phyloP scores from a whole-genome alignment of 2,797 vertebrate species.

The Acipenser transmontanus region DNA sequence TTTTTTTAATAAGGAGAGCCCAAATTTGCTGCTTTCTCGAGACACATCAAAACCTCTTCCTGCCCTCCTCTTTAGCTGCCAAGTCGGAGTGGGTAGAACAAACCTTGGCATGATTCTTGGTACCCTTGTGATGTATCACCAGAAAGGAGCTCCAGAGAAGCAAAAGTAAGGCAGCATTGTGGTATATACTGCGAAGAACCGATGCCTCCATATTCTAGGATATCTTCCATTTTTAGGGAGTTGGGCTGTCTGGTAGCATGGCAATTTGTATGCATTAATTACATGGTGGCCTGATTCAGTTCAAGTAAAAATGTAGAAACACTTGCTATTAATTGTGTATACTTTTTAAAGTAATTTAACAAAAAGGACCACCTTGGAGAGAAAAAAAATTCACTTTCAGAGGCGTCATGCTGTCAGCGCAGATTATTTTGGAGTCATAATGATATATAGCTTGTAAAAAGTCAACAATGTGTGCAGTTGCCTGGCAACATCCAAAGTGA shows the following conservation, averaged over 20 bases:
- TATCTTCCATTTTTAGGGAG: too few relatives aligned
- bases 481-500: too few relatives aligned
- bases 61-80: conserved; percentile 84
- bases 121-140: conserved; percentile 72
- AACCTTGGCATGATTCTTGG: conserved; percentile 92
- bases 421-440: too few relatives aligned
- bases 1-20: conserved; percentile 65
- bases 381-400: too few relatives aligned
- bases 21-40: conserved; percentile 62
- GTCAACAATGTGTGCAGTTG: too few relatives aligned
- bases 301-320: background rate
- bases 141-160: conserved; percentile 46
- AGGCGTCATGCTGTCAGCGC: too few relatives aligned
- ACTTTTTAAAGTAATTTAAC: background rate
- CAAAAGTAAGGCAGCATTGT: conserved; percentile 33
- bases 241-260: too few relatives aligned
- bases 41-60: conserved; percentile 57
- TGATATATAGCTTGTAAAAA: too few relatives aligned
- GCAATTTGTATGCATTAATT: too few relatives aligned
- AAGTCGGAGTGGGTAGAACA: conserved; percentile 86
- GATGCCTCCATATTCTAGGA: too few relatives aligned
- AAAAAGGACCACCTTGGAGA: background rate
- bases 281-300: too few relatives aligned
- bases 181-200: too few relatives aligned
- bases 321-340: background rate